A percentile compares a stretch with the other conserved stretches of the same genome.
Evolutionary conservation across 1,140 invertebrate genomes (phyloP).

Genomic region (Asbolus verrucosus): DNA sequence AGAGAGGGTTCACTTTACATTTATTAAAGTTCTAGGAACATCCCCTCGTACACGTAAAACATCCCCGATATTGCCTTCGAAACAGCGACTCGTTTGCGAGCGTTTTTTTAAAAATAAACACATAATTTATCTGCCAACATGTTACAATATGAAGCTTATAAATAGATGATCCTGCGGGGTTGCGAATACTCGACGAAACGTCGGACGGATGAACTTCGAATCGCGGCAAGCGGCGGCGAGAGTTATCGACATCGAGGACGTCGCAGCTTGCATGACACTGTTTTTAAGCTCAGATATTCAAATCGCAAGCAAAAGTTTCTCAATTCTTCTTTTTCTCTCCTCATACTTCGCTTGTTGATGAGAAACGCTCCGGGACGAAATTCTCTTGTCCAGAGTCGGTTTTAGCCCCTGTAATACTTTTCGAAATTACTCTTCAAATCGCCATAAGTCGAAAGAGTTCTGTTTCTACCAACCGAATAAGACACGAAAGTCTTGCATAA

Average conservation of each 20-base stretch:
- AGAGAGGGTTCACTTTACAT: not conserved
- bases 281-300: constrained; percentile 13
- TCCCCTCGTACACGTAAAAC: not conserved
- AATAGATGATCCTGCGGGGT: not conserved
- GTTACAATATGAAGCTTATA: constrained; percentile 14
- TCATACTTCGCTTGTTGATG: not conserved
- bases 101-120: constrained; percentile 27
- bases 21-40: not conserved
- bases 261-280: not conserved
- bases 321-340: constrained; percentile 2
- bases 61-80: constrained; percentile 11
- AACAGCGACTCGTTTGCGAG: not conserved
- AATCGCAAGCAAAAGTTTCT: constrained; percentile 17
- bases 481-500: too few species aligned
- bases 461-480: too few species aligned
- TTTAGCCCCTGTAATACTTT: too few species aligned
- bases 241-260: too few species aligned
- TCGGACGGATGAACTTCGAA: not conserved
- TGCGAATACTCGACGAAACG: not conserved
- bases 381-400: too few species aligned
- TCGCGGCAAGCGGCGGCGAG: too few species aligned
- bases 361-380: too few species aligned
- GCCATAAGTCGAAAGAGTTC: too few species aligned
- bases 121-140: constrained; percentile 12
- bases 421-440: too few species aligned